Conservation (phyloP, 2,888 invertebrate genomes). For the Frankliniella fusca region DNA sequence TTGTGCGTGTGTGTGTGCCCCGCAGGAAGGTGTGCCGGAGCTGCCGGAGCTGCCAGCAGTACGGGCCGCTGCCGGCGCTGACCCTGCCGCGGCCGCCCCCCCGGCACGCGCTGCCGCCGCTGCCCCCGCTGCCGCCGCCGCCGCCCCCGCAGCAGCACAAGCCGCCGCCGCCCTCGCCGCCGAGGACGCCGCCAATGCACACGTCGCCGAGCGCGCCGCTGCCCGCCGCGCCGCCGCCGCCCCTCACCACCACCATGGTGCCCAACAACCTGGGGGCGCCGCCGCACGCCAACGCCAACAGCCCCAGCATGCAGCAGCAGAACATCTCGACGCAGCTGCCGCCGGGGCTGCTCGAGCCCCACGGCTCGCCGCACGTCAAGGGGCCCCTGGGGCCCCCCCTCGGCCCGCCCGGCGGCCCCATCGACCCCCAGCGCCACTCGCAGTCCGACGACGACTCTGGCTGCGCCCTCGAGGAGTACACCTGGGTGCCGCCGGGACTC, state of each 20-base stretch:
- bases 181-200: conserved; percentile 46
- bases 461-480: conserved; percentile 95
- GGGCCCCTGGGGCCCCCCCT: conserved; percentile 46
- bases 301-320: conserved; percentile 41
- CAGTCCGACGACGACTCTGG: conserved; percentile 97
- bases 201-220: conserved; percentile 44
- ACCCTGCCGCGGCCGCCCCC: neutral
- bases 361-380: conserved; percentile 47
- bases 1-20: neutral
- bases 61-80: conserved; percentile 35
- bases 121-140: neutral
- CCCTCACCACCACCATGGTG: conserved; percentile 30
- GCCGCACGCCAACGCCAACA: neutral
- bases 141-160: neutral
- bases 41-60: conserved; percentile 80
- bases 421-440: conserved; percentile 76
- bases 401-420: conserved; percentile 49
- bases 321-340: conserved; percentile 36
- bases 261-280: conserved; percentile 16
- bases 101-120: neutral
- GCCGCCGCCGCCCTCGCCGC: neutral
- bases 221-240: conserved; percentile 46
- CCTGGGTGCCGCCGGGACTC: conserved; percentile 95
- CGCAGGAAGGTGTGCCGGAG: conserved; percentile 78
- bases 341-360: conserved; percentile 45